A percentile compares a stretch with the other conserved stretches of the same genome.
Conservation (phyloP, 2,888 invertebrate genomes). For the Standfussiana lucernea region DNA sequence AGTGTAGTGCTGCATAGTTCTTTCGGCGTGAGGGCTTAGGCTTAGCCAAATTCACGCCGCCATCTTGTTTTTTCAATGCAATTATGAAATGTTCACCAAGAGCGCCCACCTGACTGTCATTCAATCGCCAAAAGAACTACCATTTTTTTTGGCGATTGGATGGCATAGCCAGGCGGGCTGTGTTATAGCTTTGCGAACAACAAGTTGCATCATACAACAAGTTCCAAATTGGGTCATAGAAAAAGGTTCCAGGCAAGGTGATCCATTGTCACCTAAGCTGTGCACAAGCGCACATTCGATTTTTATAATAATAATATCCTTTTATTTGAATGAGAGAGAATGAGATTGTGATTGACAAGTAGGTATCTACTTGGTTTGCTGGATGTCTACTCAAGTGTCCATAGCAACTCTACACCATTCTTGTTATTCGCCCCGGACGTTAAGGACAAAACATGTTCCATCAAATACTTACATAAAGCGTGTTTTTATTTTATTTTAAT, state of each 20-base stretch:
- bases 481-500: neutral
- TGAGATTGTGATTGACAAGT: neutral
- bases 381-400: neutral
- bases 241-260: neutral
- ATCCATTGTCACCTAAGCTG: neutral
- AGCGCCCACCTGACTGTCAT: neutral
- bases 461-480: neutral
- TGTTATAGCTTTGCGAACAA: neutral
- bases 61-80: neutral
- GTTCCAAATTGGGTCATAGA: neutral
- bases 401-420: conserved; percentile 17
- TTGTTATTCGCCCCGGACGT: neutral
- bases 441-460: conserved; percentile 6
- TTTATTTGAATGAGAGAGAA: too few relatives aligned
- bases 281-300: neutral
- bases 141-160: too few relatives aligned
- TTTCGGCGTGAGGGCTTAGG: neutral
- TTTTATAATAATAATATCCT: too few relatives aligned
- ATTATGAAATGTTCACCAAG: neutral
- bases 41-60: neutral
- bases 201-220: neutral
- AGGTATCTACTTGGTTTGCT: neutral
- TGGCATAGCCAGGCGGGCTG: neutral
- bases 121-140: neutral
- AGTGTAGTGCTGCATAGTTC: neutral